Base-by-base conservation (phyloP, 2,113 vertebrate genomes). In the Nothoprocta pentlandii region DNA sequence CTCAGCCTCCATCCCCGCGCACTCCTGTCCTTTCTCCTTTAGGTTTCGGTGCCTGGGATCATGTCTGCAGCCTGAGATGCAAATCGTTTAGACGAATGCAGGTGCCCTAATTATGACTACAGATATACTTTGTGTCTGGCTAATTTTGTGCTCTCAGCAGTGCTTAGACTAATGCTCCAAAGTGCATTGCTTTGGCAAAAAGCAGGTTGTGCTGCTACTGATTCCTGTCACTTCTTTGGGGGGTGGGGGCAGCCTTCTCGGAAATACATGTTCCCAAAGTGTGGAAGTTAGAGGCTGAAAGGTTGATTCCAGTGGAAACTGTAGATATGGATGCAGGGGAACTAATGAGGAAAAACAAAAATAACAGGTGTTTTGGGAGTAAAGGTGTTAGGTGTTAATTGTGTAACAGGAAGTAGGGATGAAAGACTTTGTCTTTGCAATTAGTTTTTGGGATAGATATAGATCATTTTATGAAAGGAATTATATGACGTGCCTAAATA, bases 31-130 rank as follows among this genome's bases (percentile, higher is more conserved):
- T 89, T 80, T 85, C 36, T 91, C 32, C 94, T 80, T 16, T 92
- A 99, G 99, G 98, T 97, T 98, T 99, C 95, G 99, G 99, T 85
- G 99, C 98, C 86, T 99, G 99, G 99, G 98, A 99, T 85, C 98
- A 99, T 7, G 97, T 99, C 90, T 98, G 98, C 95, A 98, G 97
- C 71, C 98, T 99, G 98, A 99, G 99, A 95, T 97, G 93, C 94
- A 99, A 99, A 97, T 97, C 99, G 0, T 99, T 99, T 94, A 98
- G 98, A 82, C 98, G 98, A 96, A 99, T 99, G 99, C 99, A 99
- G 99, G 99, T 99, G 85, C 56, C 30, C 84, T 34, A 30, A 53
- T 78, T 61, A 59, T 44, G 80, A 58, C 85, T 90, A 79, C 69
- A 87, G 42, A 69, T 82, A 30, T 0, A 30, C 34, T 22, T 0